Percentiles rank a stretch among this genome's conserved stretches.
Conservation (phyloP, 2,888 invertebrate genomes). For the Caenorhabditis becei region DNA sequence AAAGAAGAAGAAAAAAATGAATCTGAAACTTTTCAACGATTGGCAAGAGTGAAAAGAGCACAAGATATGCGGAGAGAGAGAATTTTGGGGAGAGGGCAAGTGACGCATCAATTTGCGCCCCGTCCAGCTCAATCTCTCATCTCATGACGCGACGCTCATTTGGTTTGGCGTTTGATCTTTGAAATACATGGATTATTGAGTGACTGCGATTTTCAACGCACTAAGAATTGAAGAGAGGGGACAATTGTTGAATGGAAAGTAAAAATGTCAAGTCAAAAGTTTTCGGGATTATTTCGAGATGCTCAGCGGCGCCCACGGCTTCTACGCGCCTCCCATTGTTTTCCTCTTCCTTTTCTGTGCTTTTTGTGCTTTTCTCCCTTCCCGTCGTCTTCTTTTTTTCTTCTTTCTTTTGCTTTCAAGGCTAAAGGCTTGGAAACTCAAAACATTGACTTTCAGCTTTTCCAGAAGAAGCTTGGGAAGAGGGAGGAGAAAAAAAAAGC, state of each 20-base stretch:
- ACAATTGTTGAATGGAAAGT: not conserved
- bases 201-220: not conserved
- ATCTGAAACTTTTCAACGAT: constrained; percentile 9
- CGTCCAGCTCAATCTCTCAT: constrained; percentile 35
- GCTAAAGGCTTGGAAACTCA: constrained; percentile 5
- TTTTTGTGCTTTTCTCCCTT: constrained; percentile 9
- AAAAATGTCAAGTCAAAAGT: constrained; percentile 4
- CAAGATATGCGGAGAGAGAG: not conserved
- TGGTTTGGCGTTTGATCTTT: constrained; percentile 51
- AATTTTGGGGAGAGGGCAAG: constrained; percentile 26
- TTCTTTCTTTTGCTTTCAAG: constrained; percentile 13
- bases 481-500: not conserved
- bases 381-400: not conserved
- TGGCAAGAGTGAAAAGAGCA: not conserved
- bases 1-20: not conserved
- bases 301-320: not conserved
- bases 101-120: constrained; percentile 55
- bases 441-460: constrained; percentile 8
- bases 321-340: constrained; percentile 34
- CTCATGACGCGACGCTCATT: constrained; percentile 35
- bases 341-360: constrained; percentile 35
- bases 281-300: not conserved
- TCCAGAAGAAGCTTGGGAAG: not conserved
- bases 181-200: constrained; percentile 13
- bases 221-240: no score